Evolutionary conservation across 2,888 invertebrate genomes (phyloP), one percentile per base, ranked within the genome.

Genomic region (Aleiodes testaceus): DNA sequence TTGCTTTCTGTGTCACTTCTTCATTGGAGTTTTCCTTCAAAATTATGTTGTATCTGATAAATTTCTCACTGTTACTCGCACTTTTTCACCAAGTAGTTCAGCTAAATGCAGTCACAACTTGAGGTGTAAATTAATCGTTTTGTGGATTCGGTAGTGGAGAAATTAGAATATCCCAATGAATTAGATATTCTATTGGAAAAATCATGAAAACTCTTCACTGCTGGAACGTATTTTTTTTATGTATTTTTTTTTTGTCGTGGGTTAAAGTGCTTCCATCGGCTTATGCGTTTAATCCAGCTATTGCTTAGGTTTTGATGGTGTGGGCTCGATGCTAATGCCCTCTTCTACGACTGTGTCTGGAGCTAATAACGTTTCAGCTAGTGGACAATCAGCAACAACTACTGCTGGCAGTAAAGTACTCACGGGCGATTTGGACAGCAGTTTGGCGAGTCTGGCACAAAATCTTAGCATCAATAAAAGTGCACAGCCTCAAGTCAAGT

Each of bases 381-480:
- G 80, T 50, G 84, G 87, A 73, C 84, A 86, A 73, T 81, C 84
- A 59, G 79, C 83, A 16, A 87, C 87, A 73, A 85, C 89, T 77
- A 88, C 89, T 75, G 88, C 89, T 83, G 86, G 90, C 70, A 92
- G 92, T 75, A 94, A 94, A 85, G 93, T 98, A 77, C 90, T 97
- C 75, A 96, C 96, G 26, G 96, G 97, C 69, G 98, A 98, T 88
- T 90, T 98, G 87, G 97, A 98, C 87, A 95, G 96, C 80, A 97
- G 97, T 80, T 92, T 98, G 74, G 97, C 97, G 75, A 95, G 95
- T 78, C 90, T 98, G 81, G 98, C 97, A 75, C 96, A 97, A 89
- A 98, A 97, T 89, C 91, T 98, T 81, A 92, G 93, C 81, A 96
- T 96, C 83, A 95, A 95, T 89, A 94, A 94, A 88, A 92, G 92